Conservation (phyloP, 2,888 invertebrate genomes). For the Lissonota sp. region DNA sequence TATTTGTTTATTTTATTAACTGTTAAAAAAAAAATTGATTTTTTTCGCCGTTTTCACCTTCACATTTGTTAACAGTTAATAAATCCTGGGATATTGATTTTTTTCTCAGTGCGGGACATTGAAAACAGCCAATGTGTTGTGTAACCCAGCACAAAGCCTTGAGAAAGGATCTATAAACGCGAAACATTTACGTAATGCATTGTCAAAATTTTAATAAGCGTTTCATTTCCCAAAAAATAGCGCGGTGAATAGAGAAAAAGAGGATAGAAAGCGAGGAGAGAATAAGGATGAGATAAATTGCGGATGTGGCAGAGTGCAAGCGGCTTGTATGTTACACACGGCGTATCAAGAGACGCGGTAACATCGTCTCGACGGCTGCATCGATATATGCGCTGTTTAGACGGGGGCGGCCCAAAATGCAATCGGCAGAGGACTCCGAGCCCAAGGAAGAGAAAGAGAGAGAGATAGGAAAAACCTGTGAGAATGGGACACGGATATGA, state of each 20-base stretch:
- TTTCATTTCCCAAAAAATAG: neutral
- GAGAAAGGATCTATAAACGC: too few relatives aligned
- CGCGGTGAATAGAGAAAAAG: constrained; percentile 11
- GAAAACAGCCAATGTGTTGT: too few relatives aligned
- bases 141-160: too few relatives aligned
- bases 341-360: constrained; percentile 1
- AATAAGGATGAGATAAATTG: constrained; percentile 43
- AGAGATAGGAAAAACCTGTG: neutral
- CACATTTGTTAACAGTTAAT: too few relatives aligned
- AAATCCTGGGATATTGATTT: too few relatives aligned
- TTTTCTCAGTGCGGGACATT: too few relatives aligned
- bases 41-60: too few relatives aligned
- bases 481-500: constrained; percentile 9
- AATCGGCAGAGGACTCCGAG: constrained; percentile 19
- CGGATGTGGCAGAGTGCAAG: constrained; percentile 32
- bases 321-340: neutral
- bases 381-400: neutral
- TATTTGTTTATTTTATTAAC: too few relatives aligned
- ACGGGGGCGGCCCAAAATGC: constrained; percentile 1
- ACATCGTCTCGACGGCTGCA: neutral
- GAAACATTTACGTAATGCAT: too few relatives aligned
- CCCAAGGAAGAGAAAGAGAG: constrained; percentile 17
- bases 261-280: neutral
- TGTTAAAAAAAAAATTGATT: too few relatives aligned
- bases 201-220: too few relatives aligned